Base-by-base conservation (phyloP, 1,140 invertebrate species). In the Heliconius hewitsoni region DNA sequence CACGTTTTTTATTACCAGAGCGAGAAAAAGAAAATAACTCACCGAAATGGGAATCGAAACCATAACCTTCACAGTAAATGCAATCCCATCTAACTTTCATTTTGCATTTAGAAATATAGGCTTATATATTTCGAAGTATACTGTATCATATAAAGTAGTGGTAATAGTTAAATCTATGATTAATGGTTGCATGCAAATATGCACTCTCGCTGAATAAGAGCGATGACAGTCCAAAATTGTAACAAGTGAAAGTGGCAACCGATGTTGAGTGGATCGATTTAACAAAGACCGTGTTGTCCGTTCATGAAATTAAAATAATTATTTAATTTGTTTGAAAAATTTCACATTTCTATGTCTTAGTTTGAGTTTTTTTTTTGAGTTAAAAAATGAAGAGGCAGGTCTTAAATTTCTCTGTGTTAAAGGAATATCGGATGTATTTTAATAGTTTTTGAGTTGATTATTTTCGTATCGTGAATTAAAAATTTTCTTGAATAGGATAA, bases 231-330 rank as follows among this genome's bases (percentile, higher is more conserved):
- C 60, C 60, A 66, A 66, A 39, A 66, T 66, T 37, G 16, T 23
- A 75, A 66, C 46, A 75, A 75, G 74, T 75, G 74, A 75, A 75
- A 75, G 74, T 66, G n/a, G 19, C 34, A 8, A 37, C 52, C 9
- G 27, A 18, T 6, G 27, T 9, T 57, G 19, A n/a, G 27, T 30
- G 27, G 27, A 66, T 66, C 60, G 13, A 66, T 66, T 66, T 66
- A 30, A 66, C 60, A 66, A 18, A 30, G 60, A 30, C 9, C 60
- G 60, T 30, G 23, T 13, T 66, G 60, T 30, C 9, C 27, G 23
- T 16, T 66, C 9, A 66, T 27, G 27, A 27, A 30, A 66, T 66
- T 66, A 66, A 66, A 66, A 30, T 66, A 66, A 66, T 66, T 0
- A 23, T 30, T 66, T 66, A 13, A 66, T 27, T 66, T 27, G n/a